Percentiles rank a stretch among this genome's conserved stretches.
Conservation (phyloP, 2,113 vertebrate genomes). For the Sturnus vulgaris region DNA sequence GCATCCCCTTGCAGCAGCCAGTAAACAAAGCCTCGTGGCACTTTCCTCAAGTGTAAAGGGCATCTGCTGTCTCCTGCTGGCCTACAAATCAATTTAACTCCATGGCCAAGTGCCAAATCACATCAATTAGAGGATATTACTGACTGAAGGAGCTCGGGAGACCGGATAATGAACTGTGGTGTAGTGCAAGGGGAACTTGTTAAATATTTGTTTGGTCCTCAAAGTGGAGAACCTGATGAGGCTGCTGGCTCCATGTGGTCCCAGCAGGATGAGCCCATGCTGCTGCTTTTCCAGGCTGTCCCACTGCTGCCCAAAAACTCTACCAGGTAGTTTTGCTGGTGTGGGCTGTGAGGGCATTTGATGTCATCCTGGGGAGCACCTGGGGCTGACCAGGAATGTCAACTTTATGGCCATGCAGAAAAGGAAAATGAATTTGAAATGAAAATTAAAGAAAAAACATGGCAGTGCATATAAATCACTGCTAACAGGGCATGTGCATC, state of each 20-base stretch:
- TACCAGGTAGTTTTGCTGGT: not conserved
- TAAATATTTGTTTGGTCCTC: slow-evolving; percentile 52
- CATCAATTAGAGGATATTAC: slow-evolving; percentile 51
- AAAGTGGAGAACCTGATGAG: not conserved
- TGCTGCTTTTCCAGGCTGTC: not conserved
- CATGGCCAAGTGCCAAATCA: slow-evolving; percentile 42
- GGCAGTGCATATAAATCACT: slow-evolving; percentile 10
- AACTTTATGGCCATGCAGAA: not conserved
- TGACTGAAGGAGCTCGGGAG: slow-evolving; percentile 41
- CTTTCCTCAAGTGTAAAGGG: slow-evolving; percentile 41
- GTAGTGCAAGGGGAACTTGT: slow-evolving; percentile 14
- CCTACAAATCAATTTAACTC: slow-evolving; percentile 49
- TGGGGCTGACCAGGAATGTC: not conserved
- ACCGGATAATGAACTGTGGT: slow-evolving; percentile 42
- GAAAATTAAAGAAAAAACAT: not conserved
- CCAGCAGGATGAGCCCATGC: not conserved
- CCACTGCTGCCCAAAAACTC: not conserved
- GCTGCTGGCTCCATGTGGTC: not conserved
- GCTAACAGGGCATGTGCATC: not conserved
- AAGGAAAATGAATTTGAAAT: not conserved
- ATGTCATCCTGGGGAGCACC: not conserved
- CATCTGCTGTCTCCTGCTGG: slow-evolving; percentile 23
- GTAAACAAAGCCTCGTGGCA: not conserved
- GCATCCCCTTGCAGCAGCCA: not conserved
- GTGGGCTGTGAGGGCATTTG: not conserved